Base-by-base conservation (phyloP, 2,797 vertebrate species). In the Spinus olivaceus region DNA sequence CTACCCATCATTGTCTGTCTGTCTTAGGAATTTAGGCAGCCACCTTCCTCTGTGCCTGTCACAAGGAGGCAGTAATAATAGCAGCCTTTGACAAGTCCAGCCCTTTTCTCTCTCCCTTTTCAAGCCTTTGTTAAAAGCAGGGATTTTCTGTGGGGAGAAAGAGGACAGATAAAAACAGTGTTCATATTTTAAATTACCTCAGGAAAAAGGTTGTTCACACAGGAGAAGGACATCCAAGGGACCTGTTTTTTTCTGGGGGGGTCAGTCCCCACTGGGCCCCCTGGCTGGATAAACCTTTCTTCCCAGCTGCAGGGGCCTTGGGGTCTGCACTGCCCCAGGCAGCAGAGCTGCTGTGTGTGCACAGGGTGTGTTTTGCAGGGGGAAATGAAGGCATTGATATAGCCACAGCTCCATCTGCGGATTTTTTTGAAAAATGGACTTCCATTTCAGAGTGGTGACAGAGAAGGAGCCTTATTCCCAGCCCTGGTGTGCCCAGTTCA, bases 1-100 rank as follows among this genome's bases (percentile, higher is more conserved):
- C 86, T 92, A 76, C 86, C 88, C 84, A 37, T 95, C 63, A 69
- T 83, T 94, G 91, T 94, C 87, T 94, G 95, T 95, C 92, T 50
- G 85, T 96, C 94, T 94, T 14, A 88, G 85, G 63, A 92, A 94
- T 88, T 79, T 59, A 83, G 91, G 71, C 89, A 94, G 69, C 54
- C 82, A 24, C 80, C 51, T 90, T 95, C 51, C 56, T 33, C 61
- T 63, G 69, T 22, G 39, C 54, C 73, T 91, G 56, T 88, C 91
- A 79, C 77, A 64, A 71, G 78, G 61, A 47, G 56, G 63, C 85
- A 63, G 54, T 41, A 81, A 92, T 74, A 91, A 94, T 33, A 90
- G 77, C 8, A 92, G 73, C 54, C 85, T 95, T 90, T 92, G 91
- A 88, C 85, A 60, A 7, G 70, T 41, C 87, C 85, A 81, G 37